Evolutionary conservation across 2,797 vertebrate species (phyloP), one percentile per base, ranked within the genome.

Genomic region (Neosilurus mollespiculum): DNA sequence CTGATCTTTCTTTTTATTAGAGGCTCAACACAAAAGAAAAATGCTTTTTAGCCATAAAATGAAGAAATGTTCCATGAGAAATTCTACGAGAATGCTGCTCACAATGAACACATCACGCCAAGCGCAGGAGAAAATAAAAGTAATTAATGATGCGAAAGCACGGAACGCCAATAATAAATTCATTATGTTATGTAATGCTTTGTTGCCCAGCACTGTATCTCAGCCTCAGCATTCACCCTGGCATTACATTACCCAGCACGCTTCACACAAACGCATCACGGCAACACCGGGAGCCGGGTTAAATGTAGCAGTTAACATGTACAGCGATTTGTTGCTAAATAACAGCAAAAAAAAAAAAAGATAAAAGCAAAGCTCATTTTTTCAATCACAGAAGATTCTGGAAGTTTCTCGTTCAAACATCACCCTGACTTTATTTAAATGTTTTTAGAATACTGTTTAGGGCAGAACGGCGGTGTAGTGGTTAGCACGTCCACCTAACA

Each of bases 221-320:
- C 11, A 54, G 51, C 51, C 69, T 16, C 73, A 9, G 30, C 11
- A 18, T n/a, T 59, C 54, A 59, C 30, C 6, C 9, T 43, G 75
- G 56, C 34, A n/a, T 61, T 62, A 61, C n/a, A 77, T 62, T 77
- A 62, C 58, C 75, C 75, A 77, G 75, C 56, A 77, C n/a, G 58
- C 75, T 43, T 61, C 56, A 20, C 54, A 34, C 12, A 75, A 75
- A 58, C 30, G 12, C 49, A 54, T 9, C 14, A 54, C 34, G 26
- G n/a, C 12, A 72, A 49, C n/a, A 26, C 20, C 49, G 67, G 67
- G 67, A 72, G 15, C 53, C 14, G 24, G 18, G n/a, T 15, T 24
- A 72, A 72, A 72, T 9, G 49, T 3, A 51, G 22, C 37, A 70
- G 37, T 70, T 9, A 24, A 71, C 10, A 43, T 12, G 34, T 5